These are phyloP conservation scores for Sebastes trivittatus DNA, from an alignment of 2,797 vertebrate species.

Conservation along the genomic window DNA sequence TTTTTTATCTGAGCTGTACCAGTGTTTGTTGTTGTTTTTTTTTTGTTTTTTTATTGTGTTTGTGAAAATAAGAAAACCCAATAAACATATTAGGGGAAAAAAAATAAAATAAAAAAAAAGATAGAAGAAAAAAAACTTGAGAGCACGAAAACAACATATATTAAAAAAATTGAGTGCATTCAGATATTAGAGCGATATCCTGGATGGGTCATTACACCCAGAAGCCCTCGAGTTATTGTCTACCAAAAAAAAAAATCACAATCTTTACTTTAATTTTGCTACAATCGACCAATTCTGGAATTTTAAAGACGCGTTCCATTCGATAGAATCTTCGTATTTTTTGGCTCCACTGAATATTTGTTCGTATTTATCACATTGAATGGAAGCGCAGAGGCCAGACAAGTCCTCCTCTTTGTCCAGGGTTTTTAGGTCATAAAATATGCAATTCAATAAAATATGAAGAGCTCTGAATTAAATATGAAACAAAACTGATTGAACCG, in stretches of 20 bases:
- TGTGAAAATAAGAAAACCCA: too few species aligned
- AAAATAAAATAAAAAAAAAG: too few species aligned
- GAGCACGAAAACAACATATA: neutral
- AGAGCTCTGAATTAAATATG: conserved; percentile 70
- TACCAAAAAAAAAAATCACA: neutral
- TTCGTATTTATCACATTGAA: conserved; percentile 47
- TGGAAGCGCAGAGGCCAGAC: conserved; percentile 20
- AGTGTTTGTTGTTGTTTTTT: too few species aligned
- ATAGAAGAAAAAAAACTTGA: too few species aligned
- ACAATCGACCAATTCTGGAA: neutral
- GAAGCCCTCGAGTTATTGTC: neutral
- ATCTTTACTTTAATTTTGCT: neutral
- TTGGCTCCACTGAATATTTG: conserved; percentile 2
- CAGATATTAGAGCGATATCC: neutral
- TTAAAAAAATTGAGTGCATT: neutral
- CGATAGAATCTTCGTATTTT: neutral
- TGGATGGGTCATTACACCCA: neutral
- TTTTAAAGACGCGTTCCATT: neutral
- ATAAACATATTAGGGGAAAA: too few species aligned
- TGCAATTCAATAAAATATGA: conserved; percentile 71
- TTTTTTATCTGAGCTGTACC: too few species aligned
- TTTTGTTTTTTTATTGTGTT: too few species aligned
- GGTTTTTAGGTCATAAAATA: conserved; percentile 67
- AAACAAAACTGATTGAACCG: conserved; percentile 55
- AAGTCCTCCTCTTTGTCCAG: conserved; percentile 51